These are phyloP conservation scores for Cavia porcellus DNA, from an alignment of 2,113 vertebrate species.

Conservation along the genomic window DNA sequence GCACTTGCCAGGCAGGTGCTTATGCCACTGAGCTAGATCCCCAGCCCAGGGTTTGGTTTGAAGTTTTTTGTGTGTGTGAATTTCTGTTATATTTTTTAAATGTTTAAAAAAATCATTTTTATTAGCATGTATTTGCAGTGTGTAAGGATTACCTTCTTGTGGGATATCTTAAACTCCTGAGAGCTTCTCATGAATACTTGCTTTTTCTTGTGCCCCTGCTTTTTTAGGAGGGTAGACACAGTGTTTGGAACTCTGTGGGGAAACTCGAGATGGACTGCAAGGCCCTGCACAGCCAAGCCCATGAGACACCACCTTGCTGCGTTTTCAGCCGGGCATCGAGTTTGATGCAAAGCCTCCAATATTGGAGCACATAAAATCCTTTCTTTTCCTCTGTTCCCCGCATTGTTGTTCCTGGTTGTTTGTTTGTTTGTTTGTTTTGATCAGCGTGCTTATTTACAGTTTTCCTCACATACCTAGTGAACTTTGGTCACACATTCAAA, in stretches of 20 bases:
- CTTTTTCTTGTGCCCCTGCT: not conserved
- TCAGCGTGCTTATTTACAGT: not conserved
- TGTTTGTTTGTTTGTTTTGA: not conserved
- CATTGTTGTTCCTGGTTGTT: not conserved
- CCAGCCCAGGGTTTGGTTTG: no score
- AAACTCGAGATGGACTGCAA: not conserved
- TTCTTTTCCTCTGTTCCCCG: not conserved
- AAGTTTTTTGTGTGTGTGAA: not conserved
- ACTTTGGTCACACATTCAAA: not conserved
- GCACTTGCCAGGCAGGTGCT: no score
- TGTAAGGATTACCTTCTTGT: not conserved
- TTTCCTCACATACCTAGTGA: not conserved
- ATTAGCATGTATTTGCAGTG: not conserved
- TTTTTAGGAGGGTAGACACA: not conserved
- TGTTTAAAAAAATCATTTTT: not conserved
- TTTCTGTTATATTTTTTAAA: not conserved
- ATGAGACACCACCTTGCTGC: not conserved
- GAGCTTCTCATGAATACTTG: not conserved
- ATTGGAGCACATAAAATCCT: not conserved
- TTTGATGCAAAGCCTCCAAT: not conserved
- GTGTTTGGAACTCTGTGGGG: not conserved
- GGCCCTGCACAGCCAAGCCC: not conserved
- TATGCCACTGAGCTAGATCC: no score
- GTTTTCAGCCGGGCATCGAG: not conserved
- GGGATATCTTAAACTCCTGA: not conserved